Base-by-base conservation (phyloP, 2,888 invertebrate species). In the Phalera bucephala region DNA sequence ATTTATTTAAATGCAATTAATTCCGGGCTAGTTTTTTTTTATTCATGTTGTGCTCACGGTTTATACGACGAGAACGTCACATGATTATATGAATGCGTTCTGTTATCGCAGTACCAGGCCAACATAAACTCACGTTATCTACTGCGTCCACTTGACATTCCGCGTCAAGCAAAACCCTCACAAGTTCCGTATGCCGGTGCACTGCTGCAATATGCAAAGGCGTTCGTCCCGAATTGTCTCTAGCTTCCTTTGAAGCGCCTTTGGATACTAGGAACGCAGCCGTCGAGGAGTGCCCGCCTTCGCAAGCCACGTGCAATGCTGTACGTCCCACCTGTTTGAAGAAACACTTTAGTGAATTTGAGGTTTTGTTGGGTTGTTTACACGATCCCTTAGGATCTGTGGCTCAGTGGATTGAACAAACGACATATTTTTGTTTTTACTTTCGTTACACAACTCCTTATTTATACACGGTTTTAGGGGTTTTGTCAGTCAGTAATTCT, bases 181-280 rank as follows among this genome's bases (percentile, higher is more conserved):
- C 95, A 10, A 95, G 90, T 48, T 92, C 93, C 0, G 94, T 93
- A 64, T 95, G 94, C 50, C 95, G 93, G 63, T 94, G 93, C 52
- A 94, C 93, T 0, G 95, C 93, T 0, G 95, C 95, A 32, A 94
- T 90, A 66, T 96, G 95, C 15, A 96, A 89, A 0, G 95, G 94
- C 3, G 94, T 94, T 56, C 91, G 93, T 8, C 95, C 95, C 9
- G 93, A 92, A 56, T 91, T 90, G 68, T 95, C 95, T 42, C 91
- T 90, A 17, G 93, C 92, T 62, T 95, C 94, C 55, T 93, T 91
- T 40, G 93, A 91, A 0, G 94, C 94, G 3, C 92, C 92, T 40
- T 89, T 85, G 8, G 84, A 65, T 44, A 94, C 86, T 49, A 93
- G 84, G 53, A 91, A 85, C 32, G 91, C 89, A 36, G 92, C 91